Base-by-base conservation (phyloP, 2,113 vertebrate genomes). In the Triplophysa tibetana region DNA sequence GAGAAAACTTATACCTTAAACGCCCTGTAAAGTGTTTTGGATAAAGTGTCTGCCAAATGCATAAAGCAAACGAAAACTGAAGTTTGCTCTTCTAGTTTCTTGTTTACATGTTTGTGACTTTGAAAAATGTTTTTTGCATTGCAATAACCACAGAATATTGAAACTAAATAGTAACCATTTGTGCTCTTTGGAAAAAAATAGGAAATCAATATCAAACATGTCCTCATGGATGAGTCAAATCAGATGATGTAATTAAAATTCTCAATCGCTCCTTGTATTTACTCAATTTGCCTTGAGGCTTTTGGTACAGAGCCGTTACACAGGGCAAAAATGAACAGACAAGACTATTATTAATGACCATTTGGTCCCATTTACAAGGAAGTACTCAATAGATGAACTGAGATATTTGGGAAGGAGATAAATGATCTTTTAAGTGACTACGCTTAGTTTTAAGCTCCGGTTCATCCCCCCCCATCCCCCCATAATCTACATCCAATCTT, bases 301-400 rank as follows among this genome's bases (percentile, higher is more conserved):
- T 26, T 33, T 16, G 12, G 12, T 12, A 64, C 45, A 24, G 60
- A 77, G 65, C 8, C 63, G 23, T 19, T 16, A 67, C 7, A 67
- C 61, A 70, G 38, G 26, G 68, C 45, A 75, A 38, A 8, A 63
- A 14, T 65, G 65, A 79, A 70, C 33, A 83, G 45, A 80, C 70
- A 29, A 63, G 12, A n/a, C 33, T 21, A 6, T 81, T 73, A 69
- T 78, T 33, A 43, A 24, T 69, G 26, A 74, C 52, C 3, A n/a
- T 21, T 58, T 58, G 54, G 1, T 43, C 24, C n/a, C n/a, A 43
- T 43, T 74, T 52, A 75, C n/a, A 7, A 50, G 48, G 43, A 78
- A 78, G 38, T 68, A 66, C 62, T 81, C 54, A 17, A 17, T n/a
- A 50, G n/a, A 81, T 56, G 26, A 26, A 70, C 13, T 70, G 72